Evolutionary conservation across 2,797 vertebrate genomes (phyloP), one percentile per base, ranked within the genome.

Genomic region (Enteromius unitaeniatus): DNA sequence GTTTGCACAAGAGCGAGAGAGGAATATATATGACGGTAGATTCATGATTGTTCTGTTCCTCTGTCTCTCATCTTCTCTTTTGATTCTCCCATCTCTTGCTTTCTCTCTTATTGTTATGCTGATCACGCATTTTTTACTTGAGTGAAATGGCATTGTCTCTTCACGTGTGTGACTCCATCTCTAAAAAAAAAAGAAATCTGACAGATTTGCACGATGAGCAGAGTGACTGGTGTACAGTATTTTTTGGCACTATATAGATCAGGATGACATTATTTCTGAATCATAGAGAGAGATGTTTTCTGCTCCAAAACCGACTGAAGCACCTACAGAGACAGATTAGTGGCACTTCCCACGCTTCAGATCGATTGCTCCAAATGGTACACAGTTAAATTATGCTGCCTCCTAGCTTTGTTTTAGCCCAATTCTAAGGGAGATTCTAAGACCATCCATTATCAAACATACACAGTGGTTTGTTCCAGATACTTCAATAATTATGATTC

Each of bases 91-190:
- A 78, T 31, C 3, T 23, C 45, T 67, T 49, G 26, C 4, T 67
- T 65, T 49, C 45, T 53, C 19, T 51, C 26, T 37, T 23, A 34
- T 78, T 68, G 28, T 79, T 79, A 34, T 79, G 31, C 47, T 40
- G n/a, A 79, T 79, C 8, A 40, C 2, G 0, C 31, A 47, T 58
- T 15, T 42, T 75, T 51, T 51, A 53, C 9, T 31, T n/a, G 26
- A 42, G 8, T 17, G 34, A 26, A 77, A 64, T 21, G 40, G 10
- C 64, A 60, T 77, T 60, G 74, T 77, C 34, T 60, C 31, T 79
- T 55, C 13, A 7, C 17, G 13, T 53, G 15, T 23, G 21, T 79
- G 64, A 79, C 47, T 51, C 10, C 26, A 40, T 68, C 21, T 68
- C 14, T 68, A 47, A 64, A 58, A 47, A 21, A 23, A 37, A 31